Percentiles rank a stretch among this genome's conserved stretches.
Conservation (phyloP, 2,113 vertebrate genomes). For the Tragelaphus buxtoni region DNA sequence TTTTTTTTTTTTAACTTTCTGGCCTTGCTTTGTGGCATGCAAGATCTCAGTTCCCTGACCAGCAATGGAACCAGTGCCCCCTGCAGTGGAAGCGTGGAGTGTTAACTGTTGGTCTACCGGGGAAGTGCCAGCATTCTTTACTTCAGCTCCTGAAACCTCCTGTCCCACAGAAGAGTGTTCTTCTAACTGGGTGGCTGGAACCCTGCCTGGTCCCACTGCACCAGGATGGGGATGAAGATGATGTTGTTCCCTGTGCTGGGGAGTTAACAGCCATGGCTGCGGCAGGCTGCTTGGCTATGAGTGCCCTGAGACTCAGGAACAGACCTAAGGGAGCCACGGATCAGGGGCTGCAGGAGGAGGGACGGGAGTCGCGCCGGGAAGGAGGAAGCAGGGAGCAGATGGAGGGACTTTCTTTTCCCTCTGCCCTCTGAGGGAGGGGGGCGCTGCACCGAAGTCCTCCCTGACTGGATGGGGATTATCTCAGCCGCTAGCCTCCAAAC, state of each 20-base stretch:
- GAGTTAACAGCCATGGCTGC: not conserved
- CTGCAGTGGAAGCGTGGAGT: not conserved
- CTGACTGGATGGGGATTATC: not conserved
- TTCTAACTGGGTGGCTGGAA: not conserved
- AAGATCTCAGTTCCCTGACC: too few relatives aligned
- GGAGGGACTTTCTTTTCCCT: not conserved
- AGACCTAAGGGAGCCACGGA: not conserved
- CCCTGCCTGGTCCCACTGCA: not conserved
- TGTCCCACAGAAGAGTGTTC: not conserved
- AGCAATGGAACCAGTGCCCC: too few relatives aligned
- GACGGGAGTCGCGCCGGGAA: not conserved
- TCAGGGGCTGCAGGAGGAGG: not conserved
- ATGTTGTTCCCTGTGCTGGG: not conserved
- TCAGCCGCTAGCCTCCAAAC: not conserved
- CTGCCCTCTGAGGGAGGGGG: not conserved
- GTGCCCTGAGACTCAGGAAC: not conserved
- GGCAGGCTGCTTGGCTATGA: not conserved
- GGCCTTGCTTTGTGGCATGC: too few relatives aligned
- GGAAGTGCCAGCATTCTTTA: not conserved
- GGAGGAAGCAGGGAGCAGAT: not conserved
- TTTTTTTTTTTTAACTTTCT: too few relatives aligned
- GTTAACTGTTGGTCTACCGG: not conserved
- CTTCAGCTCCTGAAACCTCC: not conserved
- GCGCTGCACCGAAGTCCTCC: not conserved
- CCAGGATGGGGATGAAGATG: not conserved